Evolutionary conservation across 2,888 invertebrate genomes (phyloP).

Genomic region (Ormyrus labotus): DNA sequence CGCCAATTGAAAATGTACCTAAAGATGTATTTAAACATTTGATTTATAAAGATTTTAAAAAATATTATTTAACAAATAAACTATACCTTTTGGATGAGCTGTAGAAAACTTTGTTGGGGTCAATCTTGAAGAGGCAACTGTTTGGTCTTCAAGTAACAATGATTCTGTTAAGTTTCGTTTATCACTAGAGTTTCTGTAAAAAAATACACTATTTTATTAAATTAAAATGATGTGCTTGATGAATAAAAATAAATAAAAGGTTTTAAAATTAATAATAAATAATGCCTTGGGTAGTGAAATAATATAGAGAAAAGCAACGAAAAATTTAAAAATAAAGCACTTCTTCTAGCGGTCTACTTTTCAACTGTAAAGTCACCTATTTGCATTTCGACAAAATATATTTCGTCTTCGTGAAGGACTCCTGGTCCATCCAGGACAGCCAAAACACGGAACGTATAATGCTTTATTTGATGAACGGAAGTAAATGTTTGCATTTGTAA

Average conservation of each 20-base stretch:
- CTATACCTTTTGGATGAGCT: slow-evolving; percentile 81
- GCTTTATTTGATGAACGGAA: slow-evolving; percentile 71
- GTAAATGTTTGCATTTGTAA: slow-evolving; percentile 69
- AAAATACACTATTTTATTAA: slow-evolving; percentile 49
- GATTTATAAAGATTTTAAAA: background rate
- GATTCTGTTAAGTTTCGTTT: slow-evolving; percentile 74
- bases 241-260: slow-evolving; percentile 4
- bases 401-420: slow-evolving; percentile 66
- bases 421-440: slow-evolving; percentile 66
- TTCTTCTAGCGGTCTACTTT: slow-evolving; percentile 49
- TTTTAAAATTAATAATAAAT: background rate
- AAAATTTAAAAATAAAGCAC: slow-evolving; percentile 10
- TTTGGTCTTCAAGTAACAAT: slow-evolving; percentile 78
- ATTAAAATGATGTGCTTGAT: slow-evolving; percentile 1
- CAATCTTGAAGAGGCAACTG: slow-evolving; percentile 82
- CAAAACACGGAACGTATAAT: slow-evolving; percentile 70
- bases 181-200: slow-evolving; percentile 74
- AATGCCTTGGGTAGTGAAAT: background rate
- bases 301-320: slow-evolving; percentile 8
- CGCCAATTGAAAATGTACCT: slow-evolving; percentile 79
- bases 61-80: slow-evolving; percentile 33
- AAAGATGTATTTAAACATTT: slow-evolving; percentile 4
- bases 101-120: slow-evolving; percentile 90
- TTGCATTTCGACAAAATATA: slow-evolving; percentile 64
- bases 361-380: slow-evolving; percentile 67